Evolutionary conservation across 2,888 invertebrate species (phyloP).

Genomic region (Zaprionus bogoriensis): DNA sequence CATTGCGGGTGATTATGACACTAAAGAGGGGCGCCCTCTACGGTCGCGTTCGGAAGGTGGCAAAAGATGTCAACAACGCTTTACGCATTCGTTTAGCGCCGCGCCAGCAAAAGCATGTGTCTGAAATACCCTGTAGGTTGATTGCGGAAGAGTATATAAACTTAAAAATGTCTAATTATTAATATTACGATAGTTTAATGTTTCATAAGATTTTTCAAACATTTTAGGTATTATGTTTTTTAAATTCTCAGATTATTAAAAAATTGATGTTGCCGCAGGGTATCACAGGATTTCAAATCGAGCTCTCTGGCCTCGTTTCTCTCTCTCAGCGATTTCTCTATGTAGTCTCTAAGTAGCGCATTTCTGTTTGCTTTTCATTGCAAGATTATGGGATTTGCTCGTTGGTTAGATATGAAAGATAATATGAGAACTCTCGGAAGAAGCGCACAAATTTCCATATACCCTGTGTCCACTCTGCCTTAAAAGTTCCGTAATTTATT

Average conservation of each 20-base stretch:
- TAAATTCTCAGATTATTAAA: no score
- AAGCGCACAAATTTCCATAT: no score
- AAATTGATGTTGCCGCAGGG: no score
- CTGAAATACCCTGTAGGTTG: conserved; percentile 1
- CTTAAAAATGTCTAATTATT: background rate
- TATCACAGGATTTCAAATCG: background rate
- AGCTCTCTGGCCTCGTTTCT: background rate
- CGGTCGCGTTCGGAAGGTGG: conserved; percentile 11
- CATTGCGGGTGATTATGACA: conserved; percentile 67
- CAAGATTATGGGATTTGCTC: conserved; percentile 21
- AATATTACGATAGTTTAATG: no score
- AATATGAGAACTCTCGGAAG: background rate
- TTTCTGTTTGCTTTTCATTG: conserved; percentile 13
- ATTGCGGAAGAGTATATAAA: background rate
- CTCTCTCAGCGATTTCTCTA: background rate
- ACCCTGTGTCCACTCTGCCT: no score
- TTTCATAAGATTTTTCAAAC: no score
- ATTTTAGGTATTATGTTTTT: no score
- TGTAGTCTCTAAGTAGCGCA: background rate
- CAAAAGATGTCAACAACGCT: conserved; percentile 52
- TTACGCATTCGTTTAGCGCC: conserved; percentile 43
- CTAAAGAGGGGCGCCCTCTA: conserved; percentile 60
- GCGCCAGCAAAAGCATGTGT: conserved; percentile 19
- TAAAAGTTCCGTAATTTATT: no score
- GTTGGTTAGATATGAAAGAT: conserved; percentile 22